Conservation (phyloP, 2,797 vertebrate genomes). For the Varecia variegata region DNA sequence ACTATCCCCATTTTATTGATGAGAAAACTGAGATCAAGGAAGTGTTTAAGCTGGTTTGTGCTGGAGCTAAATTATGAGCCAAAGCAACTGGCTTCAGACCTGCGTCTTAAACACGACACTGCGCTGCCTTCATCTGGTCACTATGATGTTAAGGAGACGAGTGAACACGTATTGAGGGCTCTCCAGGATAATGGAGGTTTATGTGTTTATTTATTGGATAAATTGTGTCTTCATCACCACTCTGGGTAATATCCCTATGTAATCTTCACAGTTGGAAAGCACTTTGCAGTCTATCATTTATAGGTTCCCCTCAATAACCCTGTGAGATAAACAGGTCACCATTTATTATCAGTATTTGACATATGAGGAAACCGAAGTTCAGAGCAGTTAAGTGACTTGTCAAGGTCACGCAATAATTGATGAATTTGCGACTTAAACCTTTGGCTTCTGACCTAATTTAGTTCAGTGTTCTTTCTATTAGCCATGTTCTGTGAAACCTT, state of each 20-base stretch:
- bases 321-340: slow-evolving; percentile 49
- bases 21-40: background rate
- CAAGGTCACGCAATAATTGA: slow-evolving; percentile 70
- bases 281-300: slow-evolving; percentile 21
- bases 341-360: slow-evolving; percentile 60
- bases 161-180: background rate
- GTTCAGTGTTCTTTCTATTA: slow-evolving; percentile 65
- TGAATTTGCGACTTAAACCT: slow-evolving; percentile 68
- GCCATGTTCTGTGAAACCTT: slow-evolving; percentile 65
- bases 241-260: background rate
- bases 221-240: background rate
- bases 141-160: background rate
- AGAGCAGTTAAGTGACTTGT: slow-evolving; percentile 71
- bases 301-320: background rate
- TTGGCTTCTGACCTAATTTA: slow-evolving; percentile 71
- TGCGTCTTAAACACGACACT: background rate
- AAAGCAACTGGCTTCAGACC: background rate
- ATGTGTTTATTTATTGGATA: background rate
- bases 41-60: background rate
- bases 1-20: background rate
- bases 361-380: slow-evolving; percentile 67
- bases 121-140: background rate
- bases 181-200: background rate
- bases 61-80: background rate
- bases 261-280: background rate